phyloP scores from a whole-genome alignment of 2,797 vertebrate species.

The Pampus argenteus region DNA sequence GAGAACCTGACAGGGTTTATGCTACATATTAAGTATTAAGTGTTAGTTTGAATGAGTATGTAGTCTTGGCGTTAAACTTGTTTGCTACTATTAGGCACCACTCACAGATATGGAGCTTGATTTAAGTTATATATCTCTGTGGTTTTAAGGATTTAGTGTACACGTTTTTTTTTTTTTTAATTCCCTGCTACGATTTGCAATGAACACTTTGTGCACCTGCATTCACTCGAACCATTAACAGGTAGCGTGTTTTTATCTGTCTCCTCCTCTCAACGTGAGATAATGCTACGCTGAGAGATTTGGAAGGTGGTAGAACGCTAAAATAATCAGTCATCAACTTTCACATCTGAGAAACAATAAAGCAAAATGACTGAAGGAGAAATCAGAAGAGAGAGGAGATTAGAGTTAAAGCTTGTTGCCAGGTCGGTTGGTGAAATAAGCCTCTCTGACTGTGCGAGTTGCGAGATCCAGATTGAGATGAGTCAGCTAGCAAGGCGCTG shows the following conservation, averaged over 20 bases:
- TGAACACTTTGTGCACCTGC: conserved; percentile 60
- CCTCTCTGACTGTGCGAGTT: conserved; percentile 62
- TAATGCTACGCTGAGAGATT: conserved; percentile 73
- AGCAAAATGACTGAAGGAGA: conserved; percentile 65
- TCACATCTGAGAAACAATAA: conserved; percentile 70
- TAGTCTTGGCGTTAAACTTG: conserved; percentile 25
- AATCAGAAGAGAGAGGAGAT: conserved; percentile 67
- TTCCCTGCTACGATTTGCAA: conserved; percentile 26
- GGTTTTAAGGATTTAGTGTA: conserved; percentile 55
- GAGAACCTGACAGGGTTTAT: conserved; percentile 2
- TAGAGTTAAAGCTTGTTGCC: conserved; percentile 60
- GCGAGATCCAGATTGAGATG: conserved; percentile 62
- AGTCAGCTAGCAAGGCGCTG: conserved; percentile 73
- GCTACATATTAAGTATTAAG: conserved; percentile 15
- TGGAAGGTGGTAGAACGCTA: conserved; percentile 62
- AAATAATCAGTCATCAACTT: conserved; percentile 76
- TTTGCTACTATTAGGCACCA: conserved; percentile 19
- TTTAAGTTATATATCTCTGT: conserved; percentile 22
- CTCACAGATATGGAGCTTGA: conserved; percentile 4
- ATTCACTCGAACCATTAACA: conserved; percentile 63
- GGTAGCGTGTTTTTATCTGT: conserved; percentile 48
- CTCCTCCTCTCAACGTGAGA: conserved; percentile 41
- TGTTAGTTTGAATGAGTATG: conserved; percentile 28
- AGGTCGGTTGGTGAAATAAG: conserved; percentile 56
- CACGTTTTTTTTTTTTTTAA: conserved; percentile 33